Conservation (phyloP, 1,140 invertebrate genomes). For the Procambarus virginalis region DNA sequence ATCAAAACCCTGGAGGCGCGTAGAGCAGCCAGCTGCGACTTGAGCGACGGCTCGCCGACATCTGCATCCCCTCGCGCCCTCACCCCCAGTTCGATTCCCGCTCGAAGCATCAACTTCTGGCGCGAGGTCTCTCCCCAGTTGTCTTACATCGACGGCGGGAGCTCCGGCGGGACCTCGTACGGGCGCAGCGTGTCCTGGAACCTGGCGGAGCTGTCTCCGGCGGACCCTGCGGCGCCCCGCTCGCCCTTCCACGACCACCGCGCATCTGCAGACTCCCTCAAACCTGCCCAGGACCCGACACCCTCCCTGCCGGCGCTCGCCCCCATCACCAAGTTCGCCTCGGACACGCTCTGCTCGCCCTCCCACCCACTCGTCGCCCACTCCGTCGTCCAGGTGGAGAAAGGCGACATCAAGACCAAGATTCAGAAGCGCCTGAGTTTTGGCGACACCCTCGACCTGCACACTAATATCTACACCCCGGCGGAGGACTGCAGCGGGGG, state of each 20-base stretch:
- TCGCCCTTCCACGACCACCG: constrained; percentile 37
- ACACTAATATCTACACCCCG: constrained; percentile 69
- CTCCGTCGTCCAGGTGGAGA: constrained; percentile 62
- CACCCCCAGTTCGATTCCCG: constrained; percentile 40
- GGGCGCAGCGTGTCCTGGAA: constrained; percentile 56
- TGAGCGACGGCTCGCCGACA: constrained; percentile 46
- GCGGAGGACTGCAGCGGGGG: constrained; percentile 70
- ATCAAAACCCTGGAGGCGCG: constrained; percentile 57
- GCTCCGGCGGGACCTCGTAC: constrained; percentile 49
- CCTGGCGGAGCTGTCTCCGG: constrained; percentile 57
- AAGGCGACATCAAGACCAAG: constrained; percentile 62
- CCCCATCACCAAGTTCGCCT: constrained; percentile 54
- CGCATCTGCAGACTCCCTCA: constrained; percentile 48
- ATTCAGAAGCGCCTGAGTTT: constrained; percentile 68
- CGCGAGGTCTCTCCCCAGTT: constrained; percentile 72
- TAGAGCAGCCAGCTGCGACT: constrained; percentile 57
- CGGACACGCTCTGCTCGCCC: constrained; percentile 50
- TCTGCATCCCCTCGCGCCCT: constrained; percentile 48
- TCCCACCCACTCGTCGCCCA: constrained; percentile 26
- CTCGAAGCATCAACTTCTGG: constrained; percentile 71
- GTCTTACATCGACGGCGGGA: constrained; percentile 72
- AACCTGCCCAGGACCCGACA: constrained; percentile 14
- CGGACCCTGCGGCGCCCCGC: constrained; percentile 38
- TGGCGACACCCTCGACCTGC: constrained; percentile 61
- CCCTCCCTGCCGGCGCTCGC: constrained; percentile 30